phyloP scores from a whole-genome alignment of 37 sponge, comb jelly and placozoan species.

The Spongilla lacustris region DNA sequence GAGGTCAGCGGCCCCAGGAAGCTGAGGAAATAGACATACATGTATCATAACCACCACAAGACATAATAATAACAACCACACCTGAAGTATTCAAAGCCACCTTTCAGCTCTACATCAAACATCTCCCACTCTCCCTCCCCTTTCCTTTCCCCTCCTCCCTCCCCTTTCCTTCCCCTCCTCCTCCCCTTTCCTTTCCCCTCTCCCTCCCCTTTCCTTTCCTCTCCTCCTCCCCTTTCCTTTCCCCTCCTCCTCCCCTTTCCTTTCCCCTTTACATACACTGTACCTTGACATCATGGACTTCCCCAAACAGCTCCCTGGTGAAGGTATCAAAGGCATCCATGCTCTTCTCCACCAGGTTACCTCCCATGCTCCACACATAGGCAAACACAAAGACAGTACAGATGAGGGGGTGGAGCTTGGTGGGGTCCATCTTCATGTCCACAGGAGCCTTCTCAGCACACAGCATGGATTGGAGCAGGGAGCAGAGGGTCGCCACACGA shows the following conservation, averaged over 20 bases:
- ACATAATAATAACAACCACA: no score
- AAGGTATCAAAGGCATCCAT: conserved; percentile 93
- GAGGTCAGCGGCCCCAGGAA: conserved; percentile 91
- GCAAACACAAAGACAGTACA: conserved; percentile 88
- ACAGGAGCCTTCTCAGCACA: conserved; percentile 43
- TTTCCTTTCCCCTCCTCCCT: neutral
- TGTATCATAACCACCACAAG: no score
- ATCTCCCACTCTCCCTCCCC: no score
- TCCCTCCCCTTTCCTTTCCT: no score
- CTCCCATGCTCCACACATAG: conserved; percentile 93
- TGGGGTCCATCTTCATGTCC: conserved; percentile 73
- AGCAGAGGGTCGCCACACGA: conserved; percentile 77
- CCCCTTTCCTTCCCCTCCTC: no score
- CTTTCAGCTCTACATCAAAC: no score
- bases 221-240: no score
- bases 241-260: no score
- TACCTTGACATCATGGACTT: conserved; percentile 89
- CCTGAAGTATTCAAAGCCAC: no score
- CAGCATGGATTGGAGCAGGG: conserved; percentile 80
- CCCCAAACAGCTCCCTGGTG: conserved; percentile 85
- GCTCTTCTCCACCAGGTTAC: conserved; percentile 88
- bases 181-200: no score
- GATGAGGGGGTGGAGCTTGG: conserved; percentile 89
- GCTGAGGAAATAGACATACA: conserved; percentile 43
- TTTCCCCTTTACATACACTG: no score